Base-by-base conservation (phyloP, 2,113 vertebrate species). In the Indicator maculatus region DNA sequence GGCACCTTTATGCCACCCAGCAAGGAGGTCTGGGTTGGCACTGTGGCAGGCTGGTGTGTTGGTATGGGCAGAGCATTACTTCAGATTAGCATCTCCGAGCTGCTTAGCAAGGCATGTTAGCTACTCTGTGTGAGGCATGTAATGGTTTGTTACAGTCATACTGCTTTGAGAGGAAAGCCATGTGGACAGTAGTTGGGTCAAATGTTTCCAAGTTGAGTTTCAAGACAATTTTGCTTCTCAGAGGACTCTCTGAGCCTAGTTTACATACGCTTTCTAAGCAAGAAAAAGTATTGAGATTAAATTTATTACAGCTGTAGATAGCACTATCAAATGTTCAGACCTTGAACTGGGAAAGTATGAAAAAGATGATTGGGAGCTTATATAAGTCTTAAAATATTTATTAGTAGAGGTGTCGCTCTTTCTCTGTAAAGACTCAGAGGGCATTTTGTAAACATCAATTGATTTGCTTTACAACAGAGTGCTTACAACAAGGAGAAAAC, bases 101-200 rank as follows among this genome's bases (percentile, higher is more conserved):
- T 74, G n/a, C 69, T 78, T 47, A 5, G 11, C 16, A 20, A 41
- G 53, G 18, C 28, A 0, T 19, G 38, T 44, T 64, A 70, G 56
- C 41, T 71, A 6, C 31, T 28, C 53, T 78, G 21, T 0, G 0
- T 38, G 71, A 61, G 33, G 38, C 26, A 72, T 0, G 0, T 26
- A 30, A 21, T 1, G 1, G 36, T 75, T 70, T 2, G 0, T 39
- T 45, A 39, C 7, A 4, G 52, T 39, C 61, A 5, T 33, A 4
- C 33, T 69, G 28, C 58, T 84, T 60, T 23, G 38, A 71, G 73
- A 52, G 58, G 44, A 69, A 36, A 82, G 41, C 13, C 86, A 8
- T 1, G 70, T 38, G 9, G 36, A 27, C 36, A 50, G 53, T 52
- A 41, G 23, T 50, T 44, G 23, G 16, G 61, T 89, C 71, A 59